Conservation (phyloP, 2,888 invertebrate species). For the Platerodrilus igneus region DNA sequence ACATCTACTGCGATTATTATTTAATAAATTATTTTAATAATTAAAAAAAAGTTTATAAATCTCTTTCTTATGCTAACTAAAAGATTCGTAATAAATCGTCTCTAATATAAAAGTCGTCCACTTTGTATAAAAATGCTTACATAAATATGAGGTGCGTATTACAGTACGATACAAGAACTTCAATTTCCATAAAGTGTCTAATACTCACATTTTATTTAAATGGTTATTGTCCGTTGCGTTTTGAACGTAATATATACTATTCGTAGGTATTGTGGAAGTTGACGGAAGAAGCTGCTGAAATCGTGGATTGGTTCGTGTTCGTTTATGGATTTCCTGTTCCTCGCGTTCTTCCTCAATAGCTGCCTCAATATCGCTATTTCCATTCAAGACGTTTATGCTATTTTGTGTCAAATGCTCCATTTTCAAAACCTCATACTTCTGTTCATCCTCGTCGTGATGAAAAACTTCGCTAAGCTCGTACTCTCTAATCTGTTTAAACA, state of each 20-base stretch:
- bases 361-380: constrained; percentile 69
- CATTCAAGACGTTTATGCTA: constrained; percentile 56
- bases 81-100: too few relatives aligned
- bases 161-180: too few relatives aligned
- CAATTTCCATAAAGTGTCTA: too few relatives aligned
- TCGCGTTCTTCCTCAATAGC: constrained; percentile 77
- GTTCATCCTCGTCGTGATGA: constrained; percentile 76
- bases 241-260: constrained; percentile 18
- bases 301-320: constrained; percentile 28
- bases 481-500: constrained; percentile 66
- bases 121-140: too few relatives aligned
- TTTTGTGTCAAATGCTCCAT: constrained; percentile 57
- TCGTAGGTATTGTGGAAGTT: constrained; percentile 22
- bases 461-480: constrained; percentile 85
- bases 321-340: constrained; percentile 54
- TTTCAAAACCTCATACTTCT: constrained; percentile 66
- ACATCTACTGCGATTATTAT: too few relatives aligned
- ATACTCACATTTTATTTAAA: constrained; percentile 42
- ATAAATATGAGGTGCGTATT: too few relatives aligned
- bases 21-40: too few relatives aligned
- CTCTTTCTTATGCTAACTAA: too few relatives aligned
- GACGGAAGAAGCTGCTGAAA: constrained; percentile 36
- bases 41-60: too few relatives aligned
- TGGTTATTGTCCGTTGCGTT: constrained; percentile 35
- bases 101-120: too few relatives aligned